Evolutionary conservation across 2,888 invertebrate genomes (phyloP).

Genomic region (Mythimna vitellina): DNA sequence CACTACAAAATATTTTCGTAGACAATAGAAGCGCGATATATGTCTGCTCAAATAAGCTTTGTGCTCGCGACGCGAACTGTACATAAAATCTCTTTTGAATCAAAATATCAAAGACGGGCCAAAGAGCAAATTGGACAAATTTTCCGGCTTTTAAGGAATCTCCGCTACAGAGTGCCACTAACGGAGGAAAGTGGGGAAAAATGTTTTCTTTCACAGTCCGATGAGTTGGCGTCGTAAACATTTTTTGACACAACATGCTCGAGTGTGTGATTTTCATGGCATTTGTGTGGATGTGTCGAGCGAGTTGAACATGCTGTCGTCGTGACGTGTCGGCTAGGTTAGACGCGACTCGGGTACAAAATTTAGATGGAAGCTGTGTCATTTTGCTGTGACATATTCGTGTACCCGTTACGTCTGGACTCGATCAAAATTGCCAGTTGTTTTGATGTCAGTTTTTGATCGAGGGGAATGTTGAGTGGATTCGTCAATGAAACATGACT

Average conservation of each 20-base stretch:
- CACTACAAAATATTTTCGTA: conserved; percentile 43
- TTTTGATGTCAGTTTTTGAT: conserved; percentile 40
- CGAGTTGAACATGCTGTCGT: conserved; percentile 19
- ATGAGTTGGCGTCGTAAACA: conserved; percentile 59
- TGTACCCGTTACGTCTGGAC: conserved; percentile 19
- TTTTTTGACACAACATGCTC: conserved; percentile 55
- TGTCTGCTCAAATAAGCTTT: conserved; percentile 69
- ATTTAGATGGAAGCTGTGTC: conserved; percentile 41
- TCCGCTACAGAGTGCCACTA: conserved; percentile 69
- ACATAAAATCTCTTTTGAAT: conserved; percentile 75
- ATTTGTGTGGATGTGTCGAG: conserved; percentile 30
- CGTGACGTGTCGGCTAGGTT: conserved; percentile 39
- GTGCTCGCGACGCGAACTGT: conserved; percentile 65
- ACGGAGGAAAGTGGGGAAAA: conserved; percentile 69
- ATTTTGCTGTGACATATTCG: conserved; percentile 45
- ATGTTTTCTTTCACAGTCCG: conserved; percentile 71
- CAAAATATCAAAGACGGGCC: conserved; percentile 77
- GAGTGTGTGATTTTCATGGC: conserved; percentile 38
- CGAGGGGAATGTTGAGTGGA: conserved; percentile 29
- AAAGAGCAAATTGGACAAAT: conserved; percentile 80
- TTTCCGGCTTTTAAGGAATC: conserved; percentile 82
- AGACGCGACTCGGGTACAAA: conserved; percentile 30
- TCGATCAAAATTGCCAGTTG: conserved; percentile 37
- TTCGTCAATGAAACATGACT: conserved; percentile 14
- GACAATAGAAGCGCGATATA: conserved; percentile 56